phyloP scores from a whole-genome alignment of 2,888 invertebrate species.

The Drosophila infuscata region DNA sequence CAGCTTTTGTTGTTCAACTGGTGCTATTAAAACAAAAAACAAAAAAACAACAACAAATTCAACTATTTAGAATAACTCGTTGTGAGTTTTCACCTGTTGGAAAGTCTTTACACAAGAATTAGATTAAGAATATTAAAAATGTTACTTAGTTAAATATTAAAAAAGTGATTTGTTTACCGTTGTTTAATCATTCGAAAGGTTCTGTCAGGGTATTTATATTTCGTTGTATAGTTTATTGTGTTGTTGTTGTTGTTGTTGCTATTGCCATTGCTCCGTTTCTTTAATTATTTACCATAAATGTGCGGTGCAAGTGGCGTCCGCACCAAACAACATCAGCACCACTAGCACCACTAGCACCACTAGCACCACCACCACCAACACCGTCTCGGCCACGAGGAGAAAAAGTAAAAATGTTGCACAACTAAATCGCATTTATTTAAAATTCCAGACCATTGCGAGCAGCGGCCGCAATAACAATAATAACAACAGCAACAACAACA shows the following conservation, averaged over 20 bases:
- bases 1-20: not conserved
- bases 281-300: constrained; percentile 68
- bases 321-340: constrained; percentile 6
- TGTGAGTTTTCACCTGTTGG: not conserved
- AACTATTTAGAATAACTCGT: not conserved
- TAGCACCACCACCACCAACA: not conserved
- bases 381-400: constrained; percentile 21
- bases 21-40: not conserved
- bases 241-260: not conserved
- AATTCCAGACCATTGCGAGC: constrained; percentile 77
- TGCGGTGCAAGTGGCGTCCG: constrained; percentile 50
- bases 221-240: not conserved
- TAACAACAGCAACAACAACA: constrained; percentile 44
- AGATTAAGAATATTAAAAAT: not conserved
- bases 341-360: not conserved
- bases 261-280: constrained; percentile 33
- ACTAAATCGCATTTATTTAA: constrained; percentile 80
- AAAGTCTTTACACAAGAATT: not conserved
- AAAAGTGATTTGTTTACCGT: not conserved
- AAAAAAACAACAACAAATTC: not conserved
- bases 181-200: not conserved
- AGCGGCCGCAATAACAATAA: constrained; percentile 18
- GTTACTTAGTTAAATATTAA: not conserved
- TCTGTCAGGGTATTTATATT: constrained; percentile 8
- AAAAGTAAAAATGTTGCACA: constrained; percentile 69